Evolutionary conservation across 2,113 vertebrate genomes (phyloP), one percentile per base, ranked within the genome.

Genomic region (Odontesthes bonariensis): DNA sequence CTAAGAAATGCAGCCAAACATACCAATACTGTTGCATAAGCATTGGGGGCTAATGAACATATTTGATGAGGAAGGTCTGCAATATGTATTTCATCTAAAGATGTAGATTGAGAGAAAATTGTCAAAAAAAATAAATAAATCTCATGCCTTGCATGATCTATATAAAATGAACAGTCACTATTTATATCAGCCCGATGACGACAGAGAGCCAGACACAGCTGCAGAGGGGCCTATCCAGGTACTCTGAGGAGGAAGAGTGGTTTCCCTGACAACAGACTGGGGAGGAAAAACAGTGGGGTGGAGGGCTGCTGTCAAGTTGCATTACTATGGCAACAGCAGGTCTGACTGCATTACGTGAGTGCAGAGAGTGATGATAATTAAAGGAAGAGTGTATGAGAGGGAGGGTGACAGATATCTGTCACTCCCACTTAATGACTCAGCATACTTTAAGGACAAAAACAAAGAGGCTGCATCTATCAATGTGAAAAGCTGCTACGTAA

Each of bases 211-310:
- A 83, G 84, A 75, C 67, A 66, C 47, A 75, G 65, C 63, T 42
- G 58, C 62, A 77, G 54, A 56, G 57, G 40, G 59, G 67, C 73
- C 47, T 4, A 67, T 77, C 31, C 54, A 70, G 65, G 66, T 77
- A 62, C 81, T 73, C 72, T 23, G 14, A 55, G 72, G 72, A 64
- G 84, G 51, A 78, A 82, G 14, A 55, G 52, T 11, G 7, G 73
- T 86, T 81, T 75, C 75, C 79, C 61, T 83, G 76, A 83, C 74
- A 88, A 88, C 76, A 87, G 71, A 87, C 66, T 46, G 46, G 11
- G 47, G 33, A 42, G 33, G 57, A 75, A 16, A 76, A 69, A 79
- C 23, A 60, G 54, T 47, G 51, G 40, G 73, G 40, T 54, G 49
- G 4, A 52, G 6, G 40, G 53, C 61, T 75, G 82, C 81, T 73